Conservation (phyloP, 64 coral and sea anemone species). For the Actinia equina region DNA sequence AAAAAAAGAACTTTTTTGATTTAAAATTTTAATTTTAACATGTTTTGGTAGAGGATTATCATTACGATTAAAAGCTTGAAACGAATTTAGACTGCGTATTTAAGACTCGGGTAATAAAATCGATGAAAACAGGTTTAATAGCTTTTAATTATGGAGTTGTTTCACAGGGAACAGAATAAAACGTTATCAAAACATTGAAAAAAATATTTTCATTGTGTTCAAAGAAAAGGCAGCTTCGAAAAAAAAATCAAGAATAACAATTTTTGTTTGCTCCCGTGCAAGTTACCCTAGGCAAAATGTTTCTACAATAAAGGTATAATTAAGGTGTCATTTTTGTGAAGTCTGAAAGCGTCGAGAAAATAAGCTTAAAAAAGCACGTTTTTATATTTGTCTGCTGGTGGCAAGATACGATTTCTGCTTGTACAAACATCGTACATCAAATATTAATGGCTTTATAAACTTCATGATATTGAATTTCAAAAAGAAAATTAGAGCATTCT, state of each 20-base stretch:
- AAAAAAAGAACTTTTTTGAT: no score
- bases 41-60: no score
- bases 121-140: background rate
- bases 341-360: background rate
- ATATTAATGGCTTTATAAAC: slow-evolving; percentile 8
- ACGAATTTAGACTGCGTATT: no score
- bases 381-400: background rate
- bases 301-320: background rate
- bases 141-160: background rate
- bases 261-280: no score
- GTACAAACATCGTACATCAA: background rate
- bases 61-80: no score
- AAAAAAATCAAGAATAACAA: no score
- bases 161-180: background rate
- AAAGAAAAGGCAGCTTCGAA: no score
- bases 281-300: no score
- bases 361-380: background rate
- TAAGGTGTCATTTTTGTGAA: background rate
- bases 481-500: background rate
- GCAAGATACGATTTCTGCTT: background rate
- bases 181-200: background rate
- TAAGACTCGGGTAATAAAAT: background rate
- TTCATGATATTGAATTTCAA: background rate
- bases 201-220: background rate
- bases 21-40: no score